Evolutionary conservation across 2,113 vertebrate genomes (phyloP).

Genomic region (Calcarius ornatus): DNA sequence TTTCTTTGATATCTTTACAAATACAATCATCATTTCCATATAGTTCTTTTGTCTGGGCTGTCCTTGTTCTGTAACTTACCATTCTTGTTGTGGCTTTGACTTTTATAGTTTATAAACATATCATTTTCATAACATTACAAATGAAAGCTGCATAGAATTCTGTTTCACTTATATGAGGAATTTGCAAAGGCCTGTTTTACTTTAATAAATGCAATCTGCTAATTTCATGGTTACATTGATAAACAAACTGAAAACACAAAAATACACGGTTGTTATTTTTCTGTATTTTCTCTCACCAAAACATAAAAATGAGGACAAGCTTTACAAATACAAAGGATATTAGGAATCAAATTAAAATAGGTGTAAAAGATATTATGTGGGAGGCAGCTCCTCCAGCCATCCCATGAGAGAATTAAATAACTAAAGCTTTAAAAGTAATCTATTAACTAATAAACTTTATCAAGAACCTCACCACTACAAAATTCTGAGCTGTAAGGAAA

Average conservation of each 20-base stretch:
- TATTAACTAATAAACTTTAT: neutral
- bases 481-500: neutral
- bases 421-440: neutral
- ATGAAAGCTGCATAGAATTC: neutral
- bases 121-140: neutral
- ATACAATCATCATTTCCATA: slow-evolving; percentile 2
- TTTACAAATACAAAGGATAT: neutral
- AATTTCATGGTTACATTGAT: neutral
- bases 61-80: neutral
- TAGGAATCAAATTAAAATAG: neutral
- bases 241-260: neutral
- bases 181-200: neutral
- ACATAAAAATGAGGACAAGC: neutral
- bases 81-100: neutral
- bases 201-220: neutral
- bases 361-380: neutral
- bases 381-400: neutral
- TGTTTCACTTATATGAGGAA: neutral
- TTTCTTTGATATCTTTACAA: slow-evolving; percentile 12
- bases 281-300: neutral
- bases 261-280: neutral
- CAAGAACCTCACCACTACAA: neutral
- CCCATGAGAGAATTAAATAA: neutral
- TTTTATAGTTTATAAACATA: slow-evolving; percentile 21
- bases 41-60: neutral